These are phyloP conservation scores for Zaprionus vittiger DNA, from an alignment of 1,140 invertebrate species.

Conservation along the genomic window DNA sequence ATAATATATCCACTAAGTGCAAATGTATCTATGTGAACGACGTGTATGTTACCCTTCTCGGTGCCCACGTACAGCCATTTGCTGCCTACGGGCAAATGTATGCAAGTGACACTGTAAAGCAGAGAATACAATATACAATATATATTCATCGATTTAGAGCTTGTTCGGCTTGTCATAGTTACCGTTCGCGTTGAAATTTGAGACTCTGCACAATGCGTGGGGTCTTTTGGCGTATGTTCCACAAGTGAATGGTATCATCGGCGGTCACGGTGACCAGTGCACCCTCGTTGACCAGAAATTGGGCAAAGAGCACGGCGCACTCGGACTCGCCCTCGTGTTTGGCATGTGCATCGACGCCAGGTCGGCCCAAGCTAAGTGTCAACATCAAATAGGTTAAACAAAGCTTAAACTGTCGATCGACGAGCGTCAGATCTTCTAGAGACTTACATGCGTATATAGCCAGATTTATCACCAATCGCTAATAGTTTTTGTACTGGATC, in stretches of 20 bases:
- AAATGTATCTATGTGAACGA: constrained; percentile 98
- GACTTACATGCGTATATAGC: constrained; percentile 96
- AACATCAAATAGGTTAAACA: not conserved
- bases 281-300: constrained; percentile 98
- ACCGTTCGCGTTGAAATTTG: constrained; percentile 98
- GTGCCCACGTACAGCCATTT: constrained; percentile 99
- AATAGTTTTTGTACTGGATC: constrained; percentile 98
- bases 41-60: constrained; percentile 98
- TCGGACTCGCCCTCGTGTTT: constrained; percentile 91
- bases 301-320: constrained; percentile 93
- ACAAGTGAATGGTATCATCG: constrained; percentile 97
- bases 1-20: constrained; percentile 98
- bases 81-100: constrained; percentile 97
- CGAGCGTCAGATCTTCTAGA: not conserved
- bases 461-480: constrained; percentile 98
- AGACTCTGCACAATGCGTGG: constrained; percentile 97
- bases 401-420: not conserved
- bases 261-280: constrained; percentile 96
- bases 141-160: constrained; percentile 4
- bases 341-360: constrained; percentile 97
- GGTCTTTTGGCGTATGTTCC: constrained; percentile 98
- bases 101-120: constrained; percentile 93
- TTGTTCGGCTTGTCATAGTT: constrained; percentile 69
- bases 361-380: constrained; percentile 92
- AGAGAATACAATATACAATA: not conserved